phyloP scores from a whole-genome alignment of 2,113 vertebrate genomes.

The Leptodactylus fuscus region DNA sequence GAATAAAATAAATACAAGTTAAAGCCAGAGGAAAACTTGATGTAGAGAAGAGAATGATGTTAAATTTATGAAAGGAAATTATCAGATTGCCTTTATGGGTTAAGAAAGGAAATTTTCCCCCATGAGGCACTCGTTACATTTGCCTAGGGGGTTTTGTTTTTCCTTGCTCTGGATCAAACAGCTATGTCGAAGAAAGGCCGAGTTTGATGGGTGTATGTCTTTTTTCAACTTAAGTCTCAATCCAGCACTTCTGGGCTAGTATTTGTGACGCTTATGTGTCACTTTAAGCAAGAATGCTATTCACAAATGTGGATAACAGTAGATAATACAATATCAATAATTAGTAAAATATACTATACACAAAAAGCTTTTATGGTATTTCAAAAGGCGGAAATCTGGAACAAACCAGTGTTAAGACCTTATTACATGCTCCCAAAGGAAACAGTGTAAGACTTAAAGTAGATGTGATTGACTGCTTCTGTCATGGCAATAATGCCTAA shows the following conservation, averaged over 20 bases:
- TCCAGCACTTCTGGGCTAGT: neutral
- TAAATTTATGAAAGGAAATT: neutral
- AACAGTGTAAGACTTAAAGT: neutral
- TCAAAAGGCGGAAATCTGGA: conserved; percentile 12
- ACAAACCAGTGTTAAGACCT: conserved; percentile 15
- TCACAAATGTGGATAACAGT: neutral
- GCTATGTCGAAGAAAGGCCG: neutral
- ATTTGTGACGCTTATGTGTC: neutral
- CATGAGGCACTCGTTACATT: neutral
- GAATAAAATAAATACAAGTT: neutral
- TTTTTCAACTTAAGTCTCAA: neutral
- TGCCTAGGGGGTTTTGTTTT: neutral
- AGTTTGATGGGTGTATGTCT: neutral
- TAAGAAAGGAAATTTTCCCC: neutral
- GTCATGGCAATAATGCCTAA: conserved; percentile 23
- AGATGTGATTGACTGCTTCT: conserved; percentile 32
- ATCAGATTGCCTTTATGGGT: neutral
- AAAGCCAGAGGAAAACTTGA: neutral
- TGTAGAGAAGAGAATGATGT: neutral
- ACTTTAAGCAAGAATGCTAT: neutral
- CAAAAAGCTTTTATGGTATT: conserved; percentile 2
- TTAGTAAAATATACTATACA: neutral
- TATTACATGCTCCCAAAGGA: neutral
- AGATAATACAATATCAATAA: neutral
- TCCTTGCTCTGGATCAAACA: neutral